Conservation (phyloP, 2,888 invertebrate species). For the Balanococcus diminutus region DNA sequence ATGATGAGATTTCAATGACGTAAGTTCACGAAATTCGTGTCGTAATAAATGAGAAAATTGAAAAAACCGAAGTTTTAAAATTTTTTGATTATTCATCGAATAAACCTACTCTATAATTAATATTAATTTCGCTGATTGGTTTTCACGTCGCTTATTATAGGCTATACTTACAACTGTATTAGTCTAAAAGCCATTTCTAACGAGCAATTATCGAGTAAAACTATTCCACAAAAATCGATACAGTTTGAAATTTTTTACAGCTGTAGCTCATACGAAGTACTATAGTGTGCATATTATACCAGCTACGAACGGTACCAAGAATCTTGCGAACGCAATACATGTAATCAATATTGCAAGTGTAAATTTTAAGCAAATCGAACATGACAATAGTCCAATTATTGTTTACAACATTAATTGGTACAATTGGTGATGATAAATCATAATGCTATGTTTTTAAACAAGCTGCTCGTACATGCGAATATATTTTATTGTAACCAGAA, state of each 20-base stretch:
- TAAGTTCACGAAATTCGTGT: background rate
- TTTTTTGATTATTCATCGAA: background rate
- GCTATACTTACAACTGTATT: background rate
- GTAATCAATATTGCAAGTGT: slow-evolving; percentile 1
- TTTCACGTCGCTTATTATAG: background rate
- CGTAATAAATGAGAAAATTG: background rate
- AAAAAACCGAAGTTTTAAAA: background rate
- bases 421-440: slow-evolving; percentile 44
- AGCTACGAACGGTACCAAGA: background rate
- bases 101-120: background rate
- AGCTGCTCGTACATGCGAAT: slow-evolving; percentile 24
- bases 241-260: background rate
- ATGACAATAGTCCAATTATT: slow-evolving; percentile 48
- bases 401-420: slow-evolving; percentile 48
- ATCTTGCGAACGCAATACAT: background rate
- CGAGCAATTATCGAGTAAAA: background rate
- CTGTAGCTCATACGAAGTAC: background rate
- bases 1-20: background rate
- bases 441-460: slow-evolving; percentile 13
- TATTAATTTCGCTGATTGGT: too few species aligned
- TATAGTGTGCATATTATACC: background rate
- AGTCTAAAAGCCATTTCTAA: background rate
- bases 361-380: slow-evolving; percentile 18
- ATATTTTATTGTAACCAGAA: slow-evolving; percentile 22
- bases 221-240: background rate